Conservation (phyloP, 2,888 invertebrate genomes). For the Holacanthella duospinosa region DNA sequence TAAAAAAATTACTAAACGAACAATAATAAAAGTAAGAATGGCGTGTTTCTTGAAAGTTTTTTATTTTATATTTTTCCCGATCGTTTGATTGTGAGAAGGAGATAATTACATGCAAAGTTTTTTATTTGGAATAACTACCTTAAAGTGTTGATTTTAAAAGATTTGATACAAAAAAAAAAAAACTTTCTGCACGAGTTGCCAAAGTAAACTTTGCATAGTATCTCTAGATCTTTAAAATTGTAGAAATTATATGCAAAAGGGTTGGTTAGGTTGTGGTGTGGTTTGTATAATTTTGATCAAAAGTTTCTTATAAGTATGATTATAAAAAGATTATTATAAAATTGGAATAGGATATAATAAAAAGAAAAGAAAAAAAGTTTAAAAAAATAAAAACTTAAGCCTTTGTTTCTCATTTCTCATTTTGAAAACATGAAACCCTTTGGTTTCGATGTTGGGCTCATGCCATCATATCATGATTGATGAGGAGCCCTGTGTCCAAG, state of each 20-base stretch:
- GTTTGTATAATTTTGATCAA: too few species aligned
- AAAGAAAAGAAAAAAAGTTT: too few species aligned
- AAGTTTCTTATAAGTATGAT: too few species aligned
- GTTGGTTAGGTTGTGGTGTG: too few species aligned
- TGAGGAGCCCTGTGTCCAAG: too few species aligned
- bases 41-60: not conserved
- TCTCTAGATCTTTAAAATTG: too few species aligned
- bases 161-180: not conserved
- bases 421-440: not conserved
- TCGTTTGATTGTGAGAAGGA: slow-evolving; percentile 8
- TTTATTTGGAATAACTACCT: slow-evolving; percentile 11
- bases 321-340: too few species aligned
- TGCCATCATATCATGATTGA: not conserved
- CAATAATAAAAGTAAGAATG: not conserved
- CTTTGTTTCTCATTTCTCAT: not conserved
- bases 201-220: too few species aligned
- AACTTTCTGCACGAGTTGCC: not conserved
- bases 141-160: slow-evolving; percentile 9
- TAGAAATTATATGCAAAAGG: too few species aligned
- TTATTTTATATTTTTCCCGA: not conserved
- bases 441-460: not conserved
- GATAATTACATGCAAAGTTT: slow-evolving; percentile 24
- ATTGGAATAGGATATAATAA: too few species aligned
- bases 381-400: not conserved
- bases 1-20: not conserved